Evolutionary conservation across 2,113 vertebrate genomes (phyloP).

Genomic region (Hippocampus barbouri): DNA sequence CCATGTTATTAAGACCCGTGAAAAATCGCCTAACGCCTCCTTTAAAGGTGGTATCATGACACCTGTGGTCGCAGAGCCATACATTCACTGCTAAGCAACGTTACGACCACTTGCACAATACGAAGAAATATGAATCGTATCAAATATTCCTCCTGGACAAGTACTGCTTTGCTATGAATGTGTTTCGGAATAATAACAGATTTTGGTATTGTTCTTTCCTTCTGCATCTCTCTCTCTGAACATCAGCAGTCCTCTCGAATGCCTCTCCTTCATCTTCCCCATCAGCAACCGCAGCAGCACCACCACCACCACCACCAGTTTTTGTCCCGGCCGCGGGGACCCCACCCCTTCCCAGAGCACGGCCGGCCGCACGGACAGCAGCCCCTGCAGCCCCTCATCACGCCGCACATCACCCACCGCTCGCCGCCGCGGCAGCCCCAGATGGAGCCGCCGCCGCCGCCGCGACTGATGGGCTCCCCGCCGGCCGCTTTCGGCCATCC

Average conservation of each 20-base stretch:
- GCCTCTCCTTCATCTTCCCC: conserved; percentile 75
- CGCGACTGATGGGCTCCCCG: conserved; percentile 81
- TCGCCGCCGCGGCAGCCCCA: conserved; percentile 79
- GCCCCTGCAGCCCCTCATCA: conserved; percentile 82
- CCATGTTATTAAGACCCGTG: no score
- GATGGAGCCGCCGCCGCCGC: conserved; percentile 76
- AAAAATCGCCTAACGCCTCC: no score
- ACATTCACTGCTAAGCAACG: no score
- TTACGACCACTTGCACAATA: no score
- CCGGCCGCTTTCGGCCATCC: conserved; percentile 68
- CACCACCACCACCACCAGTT: conserved; percentile 72
- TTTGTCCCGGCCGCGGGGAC: conserved; percentile 67
- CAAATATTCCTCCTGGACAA: background rate
- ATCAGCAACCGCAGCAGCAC: conserved; percentile 77
- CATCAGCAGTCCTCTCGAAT: conserved; percentile 79
- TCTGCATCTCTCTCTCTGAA: conserved; percentile 56
- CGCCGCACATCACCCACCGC: conserved; percentile 84
- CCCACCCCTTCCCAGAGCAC: conserved; percentile 81
- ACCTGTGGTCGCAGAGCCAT: no score
- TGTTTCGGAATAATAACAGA: background rate
- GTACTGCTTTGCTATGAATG: background rate
- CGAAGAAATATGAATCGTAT: background rate
- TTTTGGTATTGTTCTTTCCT: conserved; percentile 11
- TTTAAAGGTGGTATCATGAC: no score
- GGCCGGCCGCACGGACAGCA: conserved; percentile 73